Percentiles rank a stretch among this genome's conserved stretches.
Conservation (phyloP, 2,888 invertebrate species). For the Luperina nickerlii region DNA sequence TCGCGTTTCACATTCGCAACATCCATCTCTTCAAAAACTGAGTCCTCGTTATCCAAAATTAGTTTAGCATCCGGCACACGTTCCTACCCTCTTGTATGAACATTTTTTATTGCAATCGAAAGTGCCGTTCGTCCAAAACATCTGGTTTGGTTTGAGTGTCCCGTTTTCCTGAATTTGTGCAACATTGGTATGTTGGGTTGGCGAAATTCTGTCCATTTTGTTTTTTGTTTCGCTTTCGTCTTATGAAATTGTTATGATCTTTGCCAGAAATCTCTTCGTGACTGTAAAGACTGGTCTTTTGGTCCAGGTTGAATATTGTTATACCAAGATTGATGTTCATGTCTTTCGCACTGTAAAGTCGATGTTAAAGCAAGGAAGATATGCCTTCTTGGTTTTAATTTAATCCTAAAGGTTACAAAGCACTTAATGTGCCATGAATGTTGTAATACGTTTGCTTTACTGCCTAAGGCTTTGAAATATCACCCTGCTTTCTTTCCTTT, state of each 20-base stretch:
- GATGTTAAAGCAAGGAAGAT: conserved; percentile 7
- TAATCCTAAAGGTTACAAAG: conserved; percentile 13
- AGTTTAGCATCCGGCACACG: conserved; percentile 78
- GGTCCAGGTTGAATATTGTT: background rate
- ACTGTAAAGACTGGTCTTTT: background rate
- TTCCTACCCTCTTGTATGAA: conserved; percentile 69
- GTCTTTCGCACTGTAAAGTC: background rate
- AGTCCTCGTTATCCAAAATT: conserved; percentile 76
- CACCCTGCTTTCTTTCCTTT: conserved; percentile 36
- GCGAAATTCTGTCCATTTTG: conserved; percentile 12
- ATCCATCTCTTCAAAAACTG: conserved; percentile 66
- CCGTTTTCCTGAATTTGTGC: conserved; percentile 38
- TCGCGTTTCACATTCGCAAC: conserved; percentile 33
- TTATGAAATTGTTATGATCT: background rate
- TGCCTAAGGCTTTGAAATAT: conserved; percentile 47
- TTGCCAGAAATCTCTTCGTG: background rate
- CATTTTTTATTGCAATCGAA: conserved; percentile 70
- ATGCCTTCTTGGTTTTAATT: conserved; percentile 3
- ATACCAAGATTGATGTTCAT: background rate
- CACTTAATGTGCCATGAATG: conserved; percentile 17
- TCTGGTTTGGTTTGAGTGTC: conserved; percentile 54
- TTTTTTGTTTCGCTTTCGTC: background rate
- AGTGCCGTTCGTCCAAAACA: conserved; percentile 65
- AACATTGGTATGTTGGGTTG: conserved; percentile 61
- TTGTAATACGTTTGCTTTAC: conserved; percentile 42